These are phyloP conservation scores for Melanotus villosus DNA, from an alignment of 2,888 invertebrate species.

Conservation along the genomic window DNA sequence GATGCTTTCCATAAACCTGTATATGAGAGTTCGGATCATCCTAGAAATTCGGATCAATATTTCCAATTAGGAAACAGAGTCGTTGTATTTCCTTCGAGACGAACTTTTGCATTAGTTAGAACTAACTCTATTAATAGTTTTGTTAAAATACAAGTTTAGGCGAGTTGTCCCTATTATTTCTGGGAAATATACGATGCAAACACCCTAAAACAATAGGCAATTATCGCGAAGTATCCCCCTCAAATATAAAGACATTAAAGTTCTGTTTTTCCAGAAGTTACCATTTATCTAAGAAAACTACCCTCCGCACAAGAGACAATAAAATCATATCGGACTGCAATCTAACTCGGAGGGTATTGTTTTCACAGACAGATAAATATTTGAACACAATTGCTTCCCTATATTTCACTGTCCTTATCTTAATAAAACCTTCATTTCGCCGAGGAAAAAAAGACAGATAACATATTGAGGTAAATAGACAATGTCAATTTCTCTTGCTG, in stretches of 20 bases:
- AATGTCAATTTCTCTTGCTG: constrained; percentile 33
- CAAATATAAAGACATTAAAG: constrained; percentile 40
- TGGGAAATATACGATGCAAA: constrained; percentile 29
- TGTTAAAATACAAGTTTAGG: constrained; percentile 30
- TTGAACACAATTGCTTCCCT: constrained; percentile 40
- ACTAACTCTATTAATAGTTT: constrained; percentile 35
- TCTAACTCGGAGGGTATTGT: constrained; percentile 37
- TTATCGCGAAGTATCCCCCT: constrained; percentile 26
- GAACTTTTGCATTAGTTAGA: constrained; percentile 29
- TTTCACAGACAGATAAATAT: constrained; percentile 45
- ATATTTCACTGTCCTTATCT: constrained; percentile 34
- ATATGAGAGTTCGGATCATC: not conserved
- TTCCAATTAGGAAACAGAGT: constrained; percentile 25
- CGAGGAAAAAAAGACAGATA: constrained; percentile 29
- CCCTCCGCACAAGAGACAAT: constrained; percentile 33
- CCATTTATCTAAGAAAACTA: constrained; percentile 34
- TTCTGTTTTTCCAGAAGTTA: constrained; percentile 39
- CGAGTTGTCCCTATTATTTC: constrained; percentile 22
- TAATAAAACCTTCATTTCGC: constrained; percentile 36
- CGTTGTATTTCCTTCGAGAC: constrained; percentile 16
- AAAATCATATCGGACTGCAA: constrained; percentile 44
- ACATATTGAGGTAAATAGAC: constrained; percentile 35
- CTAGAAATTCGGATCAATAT: constrained; percentile 17
- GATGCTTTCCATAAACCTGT: not conserved
- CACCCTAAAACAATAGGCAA: constrained; percentile 31